phyloP scores from a whole-genome alignment of 2,797 vertebrate species.

The Micropoecilia bifurca region DNA sequence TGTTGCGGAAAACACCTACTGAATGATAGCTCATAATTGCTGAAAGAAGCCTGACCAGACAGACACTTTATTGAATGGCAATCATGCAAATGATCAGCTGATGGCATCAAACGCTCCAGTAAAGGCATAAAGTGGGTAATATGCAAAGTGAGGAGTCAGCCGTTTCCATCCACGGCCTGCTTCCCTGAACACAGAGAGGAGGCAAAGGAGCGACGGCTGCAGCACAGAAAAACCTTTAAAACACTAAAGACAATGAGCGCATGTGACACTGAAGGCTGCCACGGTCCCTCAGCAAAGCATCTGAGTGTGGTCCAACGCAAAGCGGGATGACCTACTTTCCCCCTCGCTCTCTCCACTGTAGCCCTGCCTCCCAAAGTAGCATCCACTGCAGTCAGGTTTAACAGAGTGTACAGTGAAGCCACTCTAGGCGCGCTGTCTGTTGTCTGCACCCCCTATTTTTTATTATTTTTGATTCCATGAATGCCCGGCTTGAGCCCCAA shows the following conservation, averaged over 20 bases:
- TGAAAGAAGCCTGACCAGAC: slow-evolving; percentile 13
- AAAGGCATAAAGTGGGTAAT: slow-evolving; percentile 29
- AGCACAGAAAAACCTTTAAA: slow-evolving; percentile 19
- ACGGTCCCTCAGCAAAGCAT: slow-evolving; percentile 63
- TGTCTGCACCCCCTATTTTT: slow-evolving; percentile 13
- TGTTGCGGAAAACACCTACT: slow-evolving; percentile 15
- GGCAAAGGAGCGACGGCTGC: background rate
- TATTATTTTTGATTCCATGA: slow-evolving; percentile 32
- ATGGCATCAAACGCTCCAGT: slow-evolving; percentile 41
- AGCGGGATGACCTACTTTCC: slow-evolving; percentile 82
- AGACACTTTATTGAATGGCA: slow-evolving; percentile 25
- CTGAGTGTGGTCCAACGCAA: slow-evolving; percentile 70
- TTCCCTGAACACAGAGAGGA: slow-evolving; percentile 25
- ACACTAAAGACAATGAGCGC: slow-evolving; percentile 31
- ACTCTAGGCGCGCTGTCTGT: slow-evolving; percentile 67
- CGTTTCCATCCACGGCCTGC: slow-evolving; percentile 29
- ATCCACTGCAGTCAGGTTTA: slow-evolving; percentile 71
- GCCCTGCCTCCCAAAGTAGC: slow-evolving; percentile 57
- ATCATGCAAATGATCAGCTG: slow-evolving; percentile 42
- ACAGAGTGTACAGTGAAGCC: slow-evolving; percentile 79
- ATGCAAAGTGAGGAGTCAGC: slow-evolving; percentile 44
- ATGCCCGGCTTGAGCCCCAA: slow-evolving; percentile 56
- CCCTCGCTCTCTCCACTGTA: slow-evolving; percentile 63
- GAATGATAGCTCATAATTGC: slow-evolving; percentile 11
- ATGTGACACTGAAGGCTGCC: slow-evolving; percentile 51